A percentile compares a stretch with the other conserved stretches of the same genome.
phyloP scores from a whole-genome alignment of 2,888 invertebrate species.

The Agonopterix heracliana region DNA sequence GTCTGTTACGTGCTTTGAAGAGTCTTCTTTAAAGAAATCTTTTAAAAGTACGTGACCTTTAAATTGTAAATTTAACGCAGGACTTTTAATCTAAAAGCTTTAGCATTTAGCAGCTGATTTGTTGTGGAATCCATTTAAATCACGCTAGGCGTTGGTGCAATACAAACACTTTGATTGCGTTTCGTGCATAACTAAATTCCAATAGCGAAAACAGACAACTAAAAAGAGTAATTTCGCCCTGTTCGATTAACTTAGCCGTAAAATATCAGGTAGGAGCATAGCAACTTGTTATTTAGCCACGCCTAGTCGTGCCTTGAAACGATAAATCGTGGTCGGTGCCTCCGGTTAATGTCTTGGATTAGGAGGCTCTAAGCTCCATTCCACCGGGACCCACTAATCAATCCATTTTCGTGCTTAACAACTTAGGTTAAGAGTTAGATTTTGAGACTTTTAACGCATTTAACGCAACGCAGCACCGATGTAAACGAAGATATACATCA shows the following conservation, averaged over 20 bases:
- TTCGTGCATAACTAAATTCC: too few species aligned
- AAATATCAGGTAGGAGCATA: slow-evolving; percentile 39
- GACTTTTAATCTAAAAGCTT: too few species aligned
- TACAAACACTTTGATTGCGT: too few species aligned
- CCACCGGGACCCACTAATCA: too few species aligned
- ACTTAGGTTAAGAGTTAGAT: too few species aligned
- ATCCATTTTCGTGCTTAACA: too few species aligned
- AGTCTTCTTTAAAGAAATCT: slow-evolving; percentile 4
- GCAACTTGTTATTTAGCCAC: slow-evolving; percentile 40
- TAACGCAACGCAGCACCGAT: slow-evolving; percentile 23
- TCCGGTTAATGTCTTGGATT: slow-evolving; percentile 51
- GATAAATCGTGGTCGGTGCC: slow-evolving; percentile 55
- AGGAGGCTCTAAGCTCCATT: slow-evolving; percentile 33
- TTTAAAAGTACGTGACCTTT: background rate
- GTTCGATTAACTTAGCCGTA: slow-evolving; percentile 23
- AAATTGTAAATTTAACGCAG: too few species aligned
- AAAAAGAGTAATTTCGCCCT: slow-evolving; percentile 10
- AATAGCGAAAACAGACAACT: too few species aligned
- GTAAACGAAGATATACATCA: slow-evolving; percentile 51
- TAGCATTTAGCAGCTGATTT: too few species aligned
- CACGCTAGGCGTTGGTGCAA: too few species aligned
- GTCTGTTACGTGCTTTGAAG: slow-evolving; percentile 8
- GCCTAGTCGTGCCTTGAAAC: slow-evolving; percentile 38
- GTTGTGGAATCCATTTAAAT: too few species aligned
- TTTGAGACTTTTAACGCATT: too few species aligned